Evolutionary conservation across 2,888 invertebrate genomes (phyloP), one percentile per base, ranked within the genome.

Genomic region (Mimumesa dahlbomi): DNA sequence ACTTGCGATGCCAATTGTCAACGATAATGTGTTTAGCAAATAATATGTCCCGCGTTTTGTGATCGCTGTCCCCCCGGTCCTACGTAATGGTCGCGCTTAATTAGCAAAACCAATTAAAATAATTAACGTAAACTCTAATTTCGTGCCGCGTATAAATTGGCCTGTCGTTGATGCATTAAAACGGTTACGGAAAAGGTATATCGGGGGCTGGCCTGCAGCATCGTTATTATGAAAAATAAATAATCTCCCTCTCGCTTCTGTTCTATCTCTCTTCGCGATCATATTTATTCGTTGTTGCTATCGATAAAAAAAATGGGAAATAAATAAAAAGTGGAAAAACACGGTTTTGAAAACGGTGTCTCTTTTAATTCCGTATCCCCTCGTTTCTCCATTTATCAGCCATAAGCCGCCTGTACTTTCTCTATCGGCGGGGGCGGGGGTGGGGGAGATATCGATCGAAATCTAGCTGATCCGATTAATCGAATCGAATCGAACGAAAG

Each of bases 71-170:
- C 29, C 18, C 56, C 9, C 59, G 61, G 42, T 38, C 29, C 70
- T 38, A 43, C 71, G 42, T 73, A 70, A 73, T 75, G 67, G 67
- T 63, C 57, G 67, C 54, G 75, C 77, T 64, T 75, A 73, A 75
- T 77, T 75, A 73, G 75, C 67, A 73, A 73, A 75, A 75, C 73
- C 75, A 75, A 77, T 73, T 77, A 77, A 75, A 77, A 75, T 77
- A 72, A 77, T 77, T 75, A 73, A 73, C 75, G 64, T 58, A 67
- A 73, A 64, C 73, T 73, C 64, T 73, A 73, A 77, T 77, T 77
- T 64, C 66, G 54, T 34, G 61, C 31, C 54, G 66, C 49, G 57
- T 56, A 62, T 63, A 72, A 63, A 72, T 68, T 64, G 68, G 58
- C 58, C 72, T 40, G 48, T 46, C 46, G 68, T 13, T 46, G 66